phyloP scores from a whole-genome alignment of 2,797 vertebrate genomes.

The Lithobates sylvaticus region DNA sequence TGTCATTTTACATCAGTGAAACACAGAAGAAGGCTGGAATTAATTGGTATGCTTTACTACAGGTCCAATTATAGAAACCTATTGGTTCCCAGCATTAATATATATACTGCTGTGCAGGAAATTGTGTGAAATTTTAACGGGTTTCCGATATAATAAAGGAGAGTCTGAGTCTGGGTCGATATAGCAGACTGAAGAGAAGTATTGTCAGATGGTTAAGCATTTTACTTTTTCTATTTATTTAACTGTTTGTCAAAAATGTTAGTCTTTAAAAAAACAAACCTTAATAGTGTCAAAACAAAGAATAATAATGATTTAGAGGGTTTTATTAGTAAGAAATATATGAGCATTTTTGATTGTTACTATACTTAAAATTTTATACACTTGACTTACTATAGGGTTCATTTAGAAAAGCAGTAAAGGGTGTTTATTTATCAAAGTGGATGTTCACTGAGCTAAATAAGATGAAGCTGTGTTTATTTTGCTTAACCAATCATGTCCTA shows the following conservation, averaged over 20 bases:
- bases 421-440: neutral
- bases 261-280: neutral
- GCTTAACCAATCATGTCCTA: no score
- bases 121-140: constrained; percentile 97
- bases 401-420: neutral
- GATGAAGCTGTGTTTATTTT: no score
- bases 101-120: constrained; percentile 96
- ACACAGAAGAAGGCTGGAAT: constrained; percentile 89
- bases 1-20: constrained; percentile 92
- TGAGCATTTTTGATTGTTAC: neutral
- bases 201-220: constrained; percentile 73
- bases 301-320: neutral
- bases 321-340: neutral
- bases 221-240: neutral
- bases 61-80: constrained; percentile 98
- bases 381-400: no score
- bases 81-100: constrained; percentile 94
- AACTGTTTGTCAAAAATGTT: neutral
- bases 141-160: constrained; percentile 89
- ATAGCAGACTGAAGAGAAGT: constrained; percentile 71
- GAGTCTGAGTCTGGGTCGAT: constrained; percentile 74
- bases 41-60: constrained; percentile 99
- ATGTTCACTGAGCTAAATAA: neutral
- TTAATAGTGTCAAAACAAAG: neutral
- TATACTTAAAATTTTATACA: no score